Base-by-base conservation (phyloP, 2,113 vertebrate species). In the Poeciliopsis prolifica region DNA sequence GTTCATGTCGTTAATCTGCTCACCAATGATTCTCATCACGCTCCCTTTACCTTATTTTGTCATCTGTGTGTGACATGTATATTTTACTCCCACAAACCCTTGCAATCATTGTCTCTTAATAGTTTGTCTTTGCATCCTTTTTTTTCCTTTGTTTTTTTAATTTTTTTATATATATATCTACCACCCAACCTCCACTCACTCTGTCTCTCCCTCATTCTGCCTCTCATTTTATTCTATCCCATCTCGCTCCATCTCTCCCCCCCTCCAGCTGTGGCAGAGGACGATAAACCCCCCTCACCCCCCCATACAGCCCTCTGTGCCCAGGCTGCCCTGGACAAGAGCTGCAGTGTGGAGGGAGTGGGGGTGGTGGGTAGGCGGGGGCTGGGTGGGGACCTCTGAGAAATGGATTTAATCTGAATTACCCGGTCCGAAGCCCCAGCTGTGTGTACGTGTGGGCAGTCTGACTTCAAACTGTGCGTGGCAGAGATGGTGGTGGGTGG, bases 351-450 rank as follows among this genome's bases (percentile, higher is more conserved):
- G 77, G 85, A 82, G 82, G 78, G 87, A 83, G 86, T 77, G 65
- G 81, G 81, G 86, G 70, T 87, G 74, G 79, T 80, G 89, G 86
- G 89, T 88, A 84, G 91, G 88, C 86, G 86, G 91, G 90, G 89
- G 87, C 75, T 88, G 92, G 92, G 89, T 88, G 91, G 90, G 91
- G 91, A 90, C 94, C 92, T 91, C 89, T 87, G 86, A 93, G 91
- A 94, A 94, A 94, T 93, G 90, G 92, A 94, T 94, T 94, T 94
- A 94, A 94, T 94, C 92, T 93, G 92, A 94, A 93, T 91, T 92
- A 90, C 89, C 92, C 72, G 8, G 82, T 86, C 89, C 86, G 92
- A 94, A 92, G 91, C 37, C 89, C 90, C 93, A 94, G 92, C 92
- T 93, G 92, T 93, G 91, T 93, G 80, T 88, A 74, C 81, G 87